A percentile compares a stretch with the other conserved stretches of the same genome.
phyloP scores from a whole-genome alignment of 2,888 invertebrate species.

The Drosophila anceps region DNA sequence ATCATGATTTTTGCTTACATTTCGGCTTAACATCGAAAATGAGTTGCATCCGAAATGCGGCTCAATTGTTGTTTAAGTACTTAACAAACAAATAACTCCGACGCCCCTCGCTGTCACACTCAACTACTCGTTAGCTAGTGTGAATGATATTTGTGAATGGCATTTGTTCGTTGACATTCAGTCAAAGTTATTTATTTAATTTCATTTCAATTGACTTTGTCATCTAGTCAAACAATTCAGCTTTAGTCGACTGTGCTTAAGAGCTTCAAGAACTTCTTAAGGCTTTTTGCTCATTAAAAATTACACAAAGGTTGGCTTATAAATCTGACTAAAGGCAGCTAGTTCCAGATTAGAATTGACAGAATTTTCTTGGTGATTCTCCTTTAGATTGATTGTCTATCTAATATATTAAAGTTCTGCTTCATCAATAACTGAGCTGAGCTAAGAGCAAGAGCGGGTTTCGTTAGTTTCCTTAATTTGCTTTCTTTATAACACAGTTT shows the following conservation, averaged over 20 bases:
- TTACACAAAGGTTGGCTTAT: no score
- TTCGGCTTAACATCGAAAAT: slow-evolving; percentile 57
- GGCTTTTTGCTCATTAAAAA: no score
- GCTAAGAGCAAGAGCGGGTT: background rate
- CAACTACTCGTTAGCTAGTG: background rate
- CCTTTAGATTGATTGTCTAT: no score
- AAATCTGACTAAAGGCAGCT: no score
- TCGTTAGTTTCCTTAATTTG: background rate
- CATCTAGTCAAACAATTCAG: background rate
- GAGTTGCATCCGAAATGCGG: slow-evolving; percentile 25
- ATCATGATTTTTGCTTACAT: slow-evolving; percentile 65
- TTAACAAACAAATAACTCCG: slow-evolving; percentile 34
- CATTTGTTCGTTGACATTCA: slow-evolving; percentile 1
- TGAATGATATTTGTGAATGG: background rate
- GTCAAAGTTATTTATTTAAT: slow-evolving; percentile 18
- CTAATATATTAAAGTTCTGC: background rate
- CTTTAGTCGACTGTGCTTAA: background rate
- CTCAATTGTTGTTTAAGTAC: slow-evolving; percentile 52
- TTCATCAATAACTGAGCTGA: background rate
- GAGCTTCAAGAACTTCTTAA: background rate
- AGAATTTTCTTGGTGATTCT: no score
- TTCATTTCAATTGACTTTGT: slow-evolving; percentile 10
- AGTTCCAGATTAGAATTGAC: no score
- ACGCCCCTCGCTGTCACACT: background rate
- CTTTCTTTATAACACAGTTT: background rate